A percentile compares a stretch with the other conserved stretches of the same genome.
phyloP scores from a whole-genome alignment of 2,113 vertebrate species.

The Microcebus jonahi region DNA sequence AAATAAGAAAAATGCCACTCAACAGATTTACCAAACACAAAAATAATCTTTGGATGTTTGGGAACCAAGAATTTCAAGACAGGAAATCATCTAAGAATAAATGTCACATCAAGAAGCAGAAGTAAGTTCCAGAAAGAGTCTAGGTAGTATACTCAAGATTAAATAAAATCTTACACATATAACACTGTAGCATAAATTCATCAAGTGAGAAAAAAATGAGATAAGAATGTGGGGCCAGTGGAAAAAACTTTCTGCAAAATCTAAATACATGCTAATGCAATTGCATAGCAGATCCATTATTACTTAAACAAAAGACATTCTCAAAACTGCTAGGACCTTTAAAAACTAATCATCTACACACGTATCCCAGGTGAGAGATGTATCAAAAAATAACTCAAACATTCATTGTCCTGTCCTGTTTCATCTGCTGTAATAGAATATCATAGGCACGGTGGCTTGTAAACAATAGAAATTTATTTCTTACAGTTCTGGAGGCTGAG shows the following conservation, averaged over 20 bases:
- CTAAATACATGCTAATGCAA: background rate
- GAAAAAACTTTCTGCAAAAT: background rate
- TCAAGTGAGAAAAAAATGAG: conserved; percentile 31
- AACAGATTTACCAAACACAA: background rate
- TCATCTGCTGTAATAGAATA: background rate
- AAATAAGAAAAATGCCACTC: background rate
- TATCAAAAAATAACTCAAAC: background rate
- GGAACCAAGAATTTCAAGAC: background rate
- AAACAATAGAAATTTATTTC: background rate
- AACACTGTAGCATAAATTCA: background rate
- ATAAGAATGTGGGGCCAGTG: background rate
- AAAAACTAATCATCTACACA: background rate
- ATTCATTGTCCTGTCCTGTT: background rate
- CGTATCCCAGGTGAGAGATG: background rate
- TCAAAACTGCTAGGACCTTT: conserved; percentile 17
- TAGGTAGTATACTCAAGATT: background rate
- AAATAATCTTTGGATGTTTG: background rate
- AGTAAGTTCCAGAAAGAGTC: background rate
- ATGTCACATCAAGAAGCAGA: background rate
- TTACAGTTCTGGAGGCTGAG: background rate
- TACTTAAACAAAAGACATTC: background rate
- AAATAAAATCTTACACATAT: background rate
- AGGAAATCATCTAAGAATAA: background rate
- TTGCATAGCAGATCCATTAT: background rate
- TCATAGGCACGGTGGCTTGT: too few species aligned